Percentiles rank a stretch among this genome's conserved stretches.
These are phyloP conservation scores for Manis pentadactyla DNA, from an alignment of 2,797 vertebrate species.

Conservation along the genomic window DNA sequence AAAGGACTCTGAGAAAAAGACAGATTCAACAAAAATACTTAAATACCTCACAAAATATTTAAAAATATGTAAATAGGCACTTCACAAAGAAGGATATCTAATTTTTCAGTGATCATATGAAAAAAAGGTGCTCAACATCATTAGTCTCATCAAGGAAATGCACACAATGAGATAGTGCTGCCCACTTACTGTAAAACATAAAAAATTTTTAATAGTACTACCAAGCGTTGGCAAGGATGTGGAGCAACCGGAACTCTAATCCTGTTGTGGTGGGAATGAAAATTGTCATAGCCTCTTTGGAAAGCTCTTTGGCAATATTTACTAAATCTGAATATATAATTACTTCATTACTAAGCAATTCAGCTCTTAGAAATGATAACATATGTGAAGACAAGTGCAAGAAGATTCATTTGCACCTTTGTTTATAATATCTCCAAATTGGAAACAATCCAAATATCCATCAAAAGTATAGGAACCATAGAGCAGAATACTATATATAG, in stretches of 20 bases:
- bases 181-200: not conserved
- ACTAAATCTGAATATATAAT: not conserved
- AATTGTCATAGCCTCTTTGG: not conserved
- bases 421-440: not conserved
- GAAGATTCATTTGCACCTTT: not conserved
- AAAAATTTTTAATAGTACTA: not conserved
- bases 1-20: not conserved
- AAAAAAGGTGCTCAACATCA: not conserved
- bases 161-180: not conserved
- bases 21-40: not conserved
- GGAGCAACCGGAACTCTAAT: not conserved
- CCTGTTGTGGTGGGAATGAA: not conserved
- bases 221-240: not conserved
- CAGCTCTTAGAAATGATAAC: not conserved
- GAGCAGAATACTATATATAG: not conserved
- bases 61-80: not conserved
- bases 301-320: constrained; percentile 11
- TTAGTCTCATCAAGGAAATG: not conserved
- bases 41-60: not conserved
- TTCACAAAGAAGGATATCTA: not conserved
- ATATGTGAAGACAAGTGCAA: not conserved
- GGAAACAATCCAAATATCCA: not conserved
- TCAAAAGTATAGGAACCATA: not conserved
- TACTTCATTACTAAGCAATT: not conserved
- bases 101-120: not conserved